Evolutionary conservation across 2,797 vertebrate genomes (phyloP), one percentile per base, ranked within the genome.

Genomic region (Tadarida brasiliensis): DNA sequence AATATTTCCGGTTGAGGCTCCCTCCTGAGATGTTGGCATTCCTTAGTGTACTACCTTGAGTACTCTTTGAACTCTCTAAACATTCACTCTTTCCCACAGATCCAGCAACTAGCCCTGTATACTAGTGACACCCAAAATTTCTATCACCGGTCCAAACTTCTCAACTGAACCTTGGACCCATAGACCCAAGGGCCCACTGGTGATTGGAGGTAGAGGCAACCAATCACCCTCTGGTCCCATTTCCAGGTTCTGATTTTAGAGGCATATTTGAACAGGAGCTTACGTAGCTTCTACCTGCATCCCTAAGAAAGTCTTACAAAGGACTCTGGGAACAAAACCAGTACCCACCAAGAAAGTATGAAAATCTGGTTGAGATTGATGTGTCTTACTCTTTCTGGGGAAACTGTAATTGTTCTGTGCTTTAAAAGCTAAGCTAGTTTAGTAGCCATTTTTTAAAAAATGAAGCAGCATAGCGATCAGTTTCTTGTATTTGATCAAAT

Each of bases 401-500:
- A 67, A 49, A 74, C 26, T 47, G 12, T 59, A 76, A 71, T 35
- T 15, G 30, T 47, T 59, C 51, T 28, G 17, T 80, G 44, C 33
- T 93, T 80, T 85, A 44, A 44, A 44, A 47, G 26, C 54, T 54
- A 76, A 61, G 12, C 39, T 78, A 54, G 39, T 44, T 74, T 51
- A 74, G n/a, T 26, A 81, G 68, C 56, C 82, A 56, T n/a, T 71
- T 33, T 16, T 3, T n/a, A 59, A 61, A 76, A 67, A 22, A 35
- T 12, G 35, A 76, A 35, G n/a, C 39, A 68, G 22, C 44, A 9
- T 11, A n/a, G 39, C 17, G 11, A 87, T 61, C 44, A 76, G 26
- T 51, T 81, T 87, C 54, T 73, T 87, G 11, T 87, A 24, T 44
- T 81, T 94, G 56, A 87, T 91, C 26, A 83, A 95, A 26, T 73